Evolutionary conservation across 1,140 invertebrate species (phyloP).

Genomic region (Psix sp.): DNA sequence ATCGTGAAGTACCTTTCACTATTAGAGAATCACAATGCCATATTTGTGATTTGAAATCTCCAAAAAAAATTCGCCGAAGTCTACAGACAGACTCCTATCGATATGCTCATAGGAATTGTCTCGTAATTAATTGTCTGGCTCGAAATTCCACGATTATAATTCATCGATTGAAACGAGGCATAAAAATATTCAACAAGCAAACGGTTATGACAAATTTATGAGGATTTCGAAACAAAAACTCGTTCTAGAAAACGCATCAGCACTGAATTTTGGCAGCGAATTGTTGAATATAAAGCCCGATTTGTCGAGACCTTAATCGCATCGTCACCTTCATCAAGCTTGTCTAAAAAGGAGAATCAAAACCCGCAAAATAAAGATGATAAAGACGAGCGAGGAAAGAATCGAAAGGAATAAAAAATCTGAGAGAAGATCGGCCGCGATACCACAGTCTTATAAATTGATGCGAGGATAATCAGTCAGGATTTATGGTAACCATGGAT

Average conservation of each 20-base stretch:
- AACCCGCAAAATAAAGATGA: constrained; percentile 38
- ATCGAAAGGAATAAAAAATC: constrained; percentile 32
- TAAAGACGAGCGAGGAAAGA: constrained; percentile 46
- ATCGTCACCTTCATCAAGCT: constrained; percentile 44
- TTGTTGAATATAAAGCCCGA: constrained; percentile 19
- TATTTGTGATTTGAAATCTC: too few species aligned
- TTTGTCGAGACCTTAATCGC: constrained; percentile 44
- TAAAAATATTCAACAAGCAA: too few species aligned
- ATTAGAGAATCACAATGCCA: too few species aligned
- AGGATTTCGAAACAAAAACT: not conserved
- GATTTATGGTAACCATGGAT: constrained; percentile 78
- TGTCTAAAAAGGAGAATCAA: constrained; percentile 31
- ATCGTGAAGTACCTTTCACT: too few species aligned
- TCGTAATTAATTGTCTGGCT: too few species aligned
- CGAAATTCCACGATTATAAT: too few species aligned
- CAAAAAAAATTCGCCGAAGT: too few species aligned
- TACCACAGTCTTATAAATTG: constrained; percentile 75
- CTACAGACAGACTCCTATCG: too few species aligned
- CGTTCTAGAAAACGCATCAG: constrained; percentile 5
- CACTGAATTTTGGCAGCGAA: not conserved
- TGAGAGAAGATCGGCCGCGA: constrained; percentile 48
- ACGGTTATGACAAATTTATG: constrained; percentile 7
- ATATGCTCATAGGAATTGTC: too few species aligned
- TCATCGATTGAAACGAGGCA: too few species aligned
- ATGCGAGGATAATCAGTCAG: constrained; percentile 77